Percentiles rank a stretch among this genome's conserved stretches.
Conservation (phyloP, 2,113 vertebrate species). For the Thamnaconus septentrionalis region DNA sequence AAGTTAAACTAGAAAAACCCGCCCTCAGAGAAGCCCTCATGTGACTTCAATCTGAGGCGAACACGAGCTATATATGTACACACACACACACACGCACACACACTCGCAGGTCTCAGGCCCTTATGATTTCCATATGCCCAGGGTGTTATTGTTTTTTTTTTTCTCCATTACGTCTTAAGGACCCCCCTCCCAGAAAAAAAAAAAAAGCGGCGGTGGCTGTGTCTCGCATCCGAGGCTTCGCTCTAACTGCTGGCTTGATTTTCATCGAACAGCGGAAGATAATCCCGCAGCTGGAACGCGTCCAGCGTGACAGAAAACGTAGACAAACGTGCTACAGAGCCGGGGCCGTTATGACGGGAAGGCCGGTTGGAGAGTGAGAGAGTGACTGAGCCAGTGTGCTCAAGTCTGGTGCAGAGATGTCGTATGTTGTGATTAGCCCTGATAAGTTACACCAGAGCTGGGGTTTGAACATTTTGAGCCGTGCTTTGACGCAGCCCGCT, state of each 20-base stretch:
- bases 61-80: constrained; percentile 67
- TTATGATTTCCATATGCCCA: constrained; percentile 80
- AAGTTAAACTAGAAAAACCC: constrained; percentile 54
- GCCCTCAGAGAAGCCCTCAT: constrained; percentile 56
- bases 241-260: constrained; percentile 42
- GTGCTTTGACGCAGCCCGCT: constrained; percentile 29
- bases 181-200: constrained; percentile 22
- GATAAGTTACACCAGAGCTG: constrained; percentile 27
- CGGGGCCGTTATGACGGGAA: constrained; percentile 9
- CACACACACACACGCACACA: too few relatives aligned
- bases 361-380: too few relatives aligned
- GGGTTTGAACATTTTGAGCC: constrained; percentile 20
- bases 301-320: constrained; percentile 34
- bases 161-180: constrained; percentile 65
- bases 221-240: constrained; percentile 32
- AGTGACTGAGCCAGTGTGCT: constrained; percentile 6
- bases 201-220: not conserved
- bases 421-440: constrained; percentile 19
- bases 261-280: constrained; percentile 45
- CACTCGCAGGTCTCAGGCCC: constrained; percentile 33
- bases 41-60: constrained; percentile 70
- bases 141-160: constrained; percentile 68
- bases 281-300: constrained; percentile 34
- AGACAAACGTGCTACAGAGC: constrained; percentile 28
- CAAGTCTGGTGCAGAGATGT: constrained; percentile 10